Conservation (phyloP, 35 echinoderm and acorn worm species). For the Apostichopus japonicus region DNA sequence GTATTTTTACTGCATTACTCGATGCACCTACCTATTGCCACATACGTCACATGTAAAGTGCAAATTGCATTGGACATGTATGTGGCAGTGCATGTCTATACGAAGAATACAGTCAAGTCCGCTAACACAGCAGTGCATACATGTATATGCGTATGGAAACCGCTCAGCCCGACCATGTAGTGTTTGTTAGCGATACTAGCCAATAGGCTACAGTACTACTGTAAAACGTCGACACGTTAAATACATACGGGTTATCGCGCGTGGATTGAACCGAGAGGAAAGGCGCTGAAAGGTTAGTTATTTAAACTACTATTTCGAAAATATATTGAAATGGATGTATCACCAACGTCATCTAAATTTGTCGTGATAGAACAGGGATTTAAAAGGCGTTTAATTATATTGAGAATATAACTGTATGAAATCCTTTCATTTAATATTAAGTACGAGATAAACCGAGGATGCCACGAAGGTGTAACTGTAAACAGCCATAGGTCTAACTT, state of each 20-base stretch:
- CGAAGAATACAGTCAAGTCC: too few species aligned
- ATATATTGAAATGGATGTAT: neutral
- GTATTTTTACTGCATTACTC: neutral
- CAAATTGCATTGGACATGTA: neutral
- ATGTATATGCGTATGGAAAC: too few species aligned
- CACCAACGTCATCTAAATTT: neutral
- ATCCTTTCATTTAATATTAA: neutral
- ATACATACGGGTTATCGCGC: neutral
- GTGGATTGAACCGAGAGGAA: neutral
- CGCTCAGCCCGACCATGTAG: too few species aligned
- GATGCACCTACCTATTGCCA: neutral
- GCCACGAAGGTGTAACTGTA: constrained; percentile 1
- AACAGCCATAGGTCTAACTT: too few species aligned
- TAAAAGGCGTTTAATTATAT: neutral
- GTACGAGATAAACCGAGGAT: neutral
- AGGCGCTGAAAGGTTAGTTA: constrained; percentile 17
- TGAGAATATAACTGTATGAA: neutral
- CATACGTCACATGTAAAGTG: constrained; percentile 1
- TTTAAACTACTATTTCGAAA: constrained; percentile 6
- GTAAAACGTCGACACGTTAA: too few species aligned
- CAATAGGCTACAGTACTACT: too few species aligned
- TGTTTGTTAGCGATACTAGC: too few species aligned
- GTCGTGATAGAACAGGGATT: neutral
- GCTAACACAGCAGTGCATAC: too few species aligned
- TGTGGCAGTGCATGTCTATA: too few species aligned